Evolutionary conservation across 2,113 vertebrate species (phyloP).

Genomic region (Penelope pileata): DNA sequence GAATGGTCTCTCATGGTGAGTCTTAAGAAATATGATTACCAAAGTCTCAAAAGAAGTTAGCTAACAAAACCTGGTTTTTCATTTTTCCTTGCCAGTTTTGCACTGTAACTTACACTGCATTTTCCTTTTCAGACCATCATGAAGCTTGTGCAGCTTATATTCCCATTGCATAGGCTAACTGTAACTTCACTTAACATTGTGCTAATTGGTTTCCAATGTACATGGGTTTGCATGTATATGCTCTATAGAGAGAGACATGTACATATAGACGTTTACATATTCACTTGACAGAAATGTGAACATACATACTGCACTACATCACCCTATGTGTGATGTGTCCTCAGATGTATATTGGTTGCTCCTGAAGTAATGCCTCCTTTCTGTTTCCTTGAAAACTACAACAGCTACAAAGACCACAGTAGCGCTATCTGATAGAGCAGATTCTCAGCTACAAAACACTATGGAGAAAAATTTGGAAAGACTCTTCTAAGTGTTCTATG

Average conservation of each 20-base stretch:
- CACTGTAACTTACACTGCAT: background rate
- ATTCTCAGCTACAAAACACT: background rate
- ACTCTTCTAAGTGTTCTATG: background rate
- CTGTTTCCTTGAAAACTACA: background rate
- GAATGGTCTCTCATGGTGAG: conserved; percentile 98
- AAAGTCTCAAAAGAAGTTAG: background rate
- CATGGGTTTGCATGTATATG: background rate
- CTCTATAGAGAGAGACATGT: background rate
- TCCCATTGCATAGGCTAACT: background rate
- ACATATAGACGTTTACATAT: background rate
- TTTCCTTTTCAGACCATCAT: background rate
- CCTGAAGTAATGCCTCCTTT: background rate
- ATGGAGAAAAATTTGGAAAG: background rate
- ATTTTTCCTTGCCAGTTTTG: background rate
- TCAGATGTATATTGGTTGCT: background rate
- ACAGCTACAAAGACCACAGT: background rate
- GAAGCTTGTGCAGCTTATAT: background rate
- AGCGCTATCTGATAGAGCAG: background rate
- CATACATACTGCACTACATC: background rate
- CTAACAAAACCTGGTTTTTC: background rate
- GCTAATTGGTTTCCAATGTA: too few relatives aligned
- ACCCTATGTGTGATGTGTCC: background rate
- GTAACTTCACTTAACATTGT: too few relatives aligned
- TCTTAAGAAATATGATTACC: background rate
- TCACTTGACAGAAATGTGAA: background rate